Base-by-base conservation (phyloP, 2,113 vertebrate genomes). In the Catagonus wagneri region DNA sequence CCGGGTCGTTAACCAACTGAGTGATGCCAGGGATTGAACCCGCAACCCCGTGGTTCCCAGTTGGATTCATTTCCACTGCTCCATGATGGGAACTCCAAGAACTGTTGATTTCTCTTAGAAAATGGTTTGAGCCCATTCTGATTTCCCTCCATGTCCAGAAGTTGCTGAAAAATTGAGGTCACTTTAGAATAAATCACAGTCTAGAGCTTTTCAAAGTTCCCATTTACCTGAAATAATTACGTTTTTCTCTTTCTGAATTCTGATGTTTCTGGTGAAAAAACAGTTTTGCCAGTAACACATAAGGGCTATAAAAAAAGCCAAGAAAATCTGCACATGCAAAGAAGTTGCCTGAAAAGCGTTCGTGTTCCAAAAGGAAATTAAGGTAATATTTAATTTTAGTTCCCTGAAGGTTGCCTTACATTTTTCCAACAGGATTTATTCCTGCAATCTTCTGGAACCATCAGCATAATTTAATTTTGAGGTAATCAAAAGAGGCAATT, bases 241-340 rank as follows among this genome's bases (percentile, higher is more conserved):
- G 68, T 75, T 66, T 76, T 91, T 93, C 63, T 71, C 76, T 81
- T 88, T 95, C 60, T 80, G 39, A 90, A 95, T 78, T 94, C 50
- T 75, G 36, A 72, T 76, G 9, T 89, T 92, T 92, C 52, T 81
- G 36, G 56, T 81, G 66, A 89, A 92, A 90, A 90, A 81, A 32
- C 19, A 80, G 19, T 86, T 85, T 12, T 86, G 44, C 36, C 58
- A 91, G 34, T 54, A 76, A 94, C 7, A 85, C 29, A 83, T 56
- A 93, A 91, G 39, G n/a, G 66, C 66, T 88, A 83, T 65, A 23
- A 75, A 86, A 86, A 94, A 78, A 83, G 34, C 19, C n/a, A 74
- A 72, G 71, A 63, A 90, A 90, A 69, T 50, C 10, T 95, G 60
- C 16, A n/a, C 17, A 50, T 66, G 23, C 20, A 69, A 44, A 63